Evolutionary conservation across 2,888 invertebrate genomes (phyloP).

Genomic region (Meliscaeva auricollis): DNA sequence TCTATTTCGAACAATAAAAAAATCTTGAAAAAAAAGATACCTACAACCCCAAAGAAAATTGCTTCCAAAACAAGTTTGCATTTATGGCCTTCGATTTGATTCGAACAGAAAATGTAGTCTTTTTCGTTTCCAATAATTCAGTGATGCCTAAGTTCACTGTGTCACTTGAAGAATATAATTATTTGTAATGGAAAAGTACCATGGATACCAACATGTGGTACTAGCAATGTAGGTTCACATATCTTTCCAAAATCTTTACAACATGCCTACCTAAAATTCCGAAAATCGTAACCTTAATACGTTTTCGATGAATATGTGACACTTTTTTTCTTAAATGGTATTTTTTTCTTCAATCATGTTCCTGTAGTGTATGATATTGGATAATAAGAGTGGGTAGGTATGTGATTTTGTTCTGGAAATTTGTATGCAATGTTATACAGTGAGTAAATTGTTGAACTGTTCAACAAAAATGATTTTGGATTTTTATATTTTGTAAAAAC

Average conservation of each 20-base stretch:
- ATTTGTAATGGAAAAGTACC: slow-evolving; percentile 10
- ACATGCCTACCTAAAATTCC: neutral
- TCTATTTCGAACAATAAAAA: neutral
- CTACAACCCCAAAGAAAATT: neutral
- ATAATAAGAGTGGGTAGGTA: no score
- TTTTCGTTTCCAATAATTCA: neutral
- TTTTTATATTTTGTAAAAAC: no score
- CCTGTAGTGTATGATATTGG: no score
- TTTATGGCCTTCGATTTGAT: slow-evolving; percentile 3
- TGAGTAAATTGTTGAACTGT: neutral
- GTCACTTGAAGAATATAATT: neutral
- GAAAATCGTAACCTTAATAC: neutral
- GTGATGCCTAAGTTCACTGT: neutral
- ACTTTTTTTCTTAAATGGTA: neutral
- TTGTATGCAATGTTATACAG: neutral
- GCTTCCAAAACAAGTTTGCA: neutral
- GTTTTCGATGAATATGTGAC: neutral
- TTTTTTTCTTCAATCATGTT: neutral
- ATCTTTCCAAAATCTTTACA: neutral
- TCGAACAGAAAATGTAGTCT: neutral
- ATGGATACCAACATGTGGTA: neutral
- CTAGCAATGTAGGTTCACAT: neutral
- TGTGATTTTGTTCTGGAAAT: neutral
- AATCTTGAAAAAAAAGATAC: no score
- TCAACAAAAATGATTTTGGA: no score